A percentile compares a stretch with the other conserved stretches of the same genome.
These are phyloP conservation scores for Pseudococcus viburni DNA, from an alignment of 2,888 invertebrate species.

Conservation along the genomic window DNA sequence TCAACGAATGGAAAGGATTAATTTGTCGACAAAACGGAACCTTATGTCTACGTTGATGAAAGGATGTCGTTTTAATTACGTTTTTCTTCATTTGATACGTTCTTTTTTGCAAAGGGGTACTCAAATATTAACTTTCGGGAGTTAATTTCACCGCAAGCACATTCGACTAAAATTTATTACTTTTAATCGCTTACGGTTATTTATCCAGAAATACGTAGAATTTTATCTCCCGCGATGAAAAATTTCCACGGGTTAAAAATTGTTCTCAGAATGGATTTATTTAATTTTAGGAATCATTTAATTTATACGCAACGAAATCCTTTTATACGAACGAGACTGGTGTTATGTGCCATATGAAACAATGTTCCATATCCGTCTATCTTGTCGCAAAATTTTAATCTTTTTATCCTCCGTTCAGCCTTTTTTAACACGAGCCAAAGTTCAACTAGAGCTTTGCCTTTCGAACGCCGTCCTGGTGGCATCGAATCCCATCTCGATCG, in stretches of 20 bases:
- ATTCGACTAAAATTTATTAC: background rate
- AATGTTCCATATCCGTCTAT: conserved; percentile 20
- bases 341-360: background rate
- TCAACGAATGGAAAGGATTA: conserved; percentile 34
- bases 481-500: background rate
- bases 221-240: background rate
- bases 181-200: background rate
- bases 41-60: conserved; percentile 18
- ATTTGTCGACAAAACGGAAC: conserved; percentile 28
- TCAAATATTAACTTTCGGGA: background rate
- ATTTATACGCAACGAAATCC: conserved; percentile 4
- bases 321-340: background rate
- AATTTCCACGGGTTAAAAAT: background rate
- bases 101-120: conserved; percentile 11
- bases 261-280: background rate
- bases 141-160: background rate
- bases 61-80: conserved; percentile 49
- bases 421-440: no score
- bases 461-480: no score
- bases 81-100: conserved; percentile 26
- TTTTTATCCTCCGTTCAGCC: conserved; percentile 16
- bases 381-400: conserved; percentile 41
- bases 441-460: no score
- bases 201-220: background rate
- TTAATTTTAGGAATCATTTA: conserved; percentile 33